Base-by-base conservation (phyloP, 2,113 vertebrate genomes). In the Phycodurus eques region DNA sequence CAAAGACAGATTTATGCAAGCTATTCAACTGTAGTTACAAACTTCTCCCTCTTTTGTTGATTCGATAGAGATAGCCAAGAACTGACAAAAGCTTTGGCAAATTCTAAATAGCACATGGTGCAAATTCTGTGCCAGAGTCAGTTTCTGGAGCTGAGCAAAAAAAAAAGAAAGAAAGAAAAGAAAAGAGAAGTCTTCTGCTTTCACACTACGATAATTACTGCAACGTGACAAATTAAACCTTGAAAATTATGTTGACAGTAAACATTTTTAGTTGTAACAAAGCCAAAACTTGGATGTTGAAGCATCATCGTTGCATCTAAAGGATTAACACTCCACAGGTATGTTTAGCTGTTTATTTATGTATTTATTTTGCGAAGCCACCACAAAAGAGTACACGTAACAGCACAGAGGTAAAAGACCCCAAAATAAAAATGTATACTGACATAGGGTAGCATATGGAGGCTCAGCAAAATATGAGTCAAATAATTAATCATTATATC, bases 81-180 rank as follows among this genome's bases (percentile, higher is more conserved):
- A 35, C 62, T 79, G 80, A 83, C 70, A 80, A 80, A 76, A 75
- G 59, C 47, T 59, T 64, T 79, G 81, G 81, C 75, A 79, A 72
- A 70, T 70, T 60, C 67, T 42, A 74, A 75, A 63, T 46, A 73
- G 70, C 65, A 56, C 64, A 68, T 7, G 15, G 66, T 72, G 57
- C 64, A 64, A 71, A 82, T 74, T 56, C 61, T 60, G 64, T 56
- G 61, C 68, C 61, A 66, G 67, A 76, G 75, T 70, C 49, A 82
- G 67, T 80, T 56, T 76, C 61, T 54, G 57, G 73, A 72, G 79
- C 67, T 73, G 56, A 82, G 56, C 76, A 78, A 64, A 33, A 76
- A 33, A 42, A 47, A 51, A 5, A n/a, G n/a, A n/a, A 19, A 51
- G 1, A 76, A 61, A 44, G 72, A 27, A 27, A 39, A 43, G 3